Conservation (phyloP, 2,113 vertebrate species). For the Leucoraja erinaceus region DNA sequence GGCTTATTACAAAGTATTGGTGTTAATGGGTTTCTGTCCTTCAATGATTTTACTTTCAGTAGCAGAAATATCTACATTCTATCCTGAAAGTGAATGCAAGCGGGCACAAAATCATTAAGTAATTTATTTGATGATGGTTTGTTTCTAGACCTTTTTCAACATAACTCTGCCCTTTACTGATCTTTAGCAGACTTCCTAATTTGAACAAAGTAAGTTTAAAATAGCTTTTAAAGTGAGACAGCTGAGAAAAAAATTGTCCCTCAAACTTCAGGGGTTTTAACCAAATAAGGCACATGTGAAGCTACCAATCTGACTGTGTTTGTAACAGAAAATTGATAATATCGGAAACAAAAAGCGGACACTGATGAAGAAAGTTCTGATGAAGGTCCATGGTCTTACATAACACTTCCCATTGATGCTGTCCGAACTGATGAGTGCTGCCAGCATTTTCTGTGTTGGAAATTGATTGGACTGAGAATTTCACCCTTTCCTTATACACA, state of each 20-base stretch:
- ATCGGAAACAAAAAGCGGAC: too few relatives aligned
- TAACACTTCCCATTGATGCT: too few relatives aligned
- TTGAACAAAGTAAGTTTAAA: neutral
- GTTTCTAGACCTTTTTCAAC: neutral
- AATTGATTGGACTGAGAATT: neutral
- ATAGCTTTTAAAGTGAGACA: neutral
- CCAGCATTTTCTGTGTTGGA: too few relatives aligned
- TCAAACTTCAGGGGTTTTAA: neutral
- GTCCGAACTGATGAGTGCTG: too few relatives aligned
- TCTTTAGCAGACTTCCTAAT: neutral
- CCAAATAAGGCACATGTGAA: neutral
- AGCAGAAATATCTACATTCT: neutral
- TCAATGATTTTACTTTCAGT: neutral
- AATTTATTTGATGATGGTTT: neutral
- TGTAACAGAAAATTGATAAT: too few relatives aligned
- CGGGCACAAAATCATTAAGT: neutral
- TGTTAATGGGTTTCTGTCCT: neutral
- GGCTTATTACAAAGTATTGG: neutral
- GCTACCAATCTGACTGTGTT: neutral
- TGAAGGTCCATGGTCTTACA: too few relatives aligned
- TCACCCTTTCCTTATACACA: neutral
- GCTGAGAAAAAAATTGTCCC: neutral
- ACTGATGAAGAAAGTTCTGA: too few relatives aligned
- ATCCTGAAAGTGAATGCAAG: neutral
- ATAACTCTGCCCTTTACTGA: neutral